These are phyloP conservation scores for Phymastichus coffea DNA, from an alignment of 1,140 invertebrate species.

Conservation along the genomic window DNA sequence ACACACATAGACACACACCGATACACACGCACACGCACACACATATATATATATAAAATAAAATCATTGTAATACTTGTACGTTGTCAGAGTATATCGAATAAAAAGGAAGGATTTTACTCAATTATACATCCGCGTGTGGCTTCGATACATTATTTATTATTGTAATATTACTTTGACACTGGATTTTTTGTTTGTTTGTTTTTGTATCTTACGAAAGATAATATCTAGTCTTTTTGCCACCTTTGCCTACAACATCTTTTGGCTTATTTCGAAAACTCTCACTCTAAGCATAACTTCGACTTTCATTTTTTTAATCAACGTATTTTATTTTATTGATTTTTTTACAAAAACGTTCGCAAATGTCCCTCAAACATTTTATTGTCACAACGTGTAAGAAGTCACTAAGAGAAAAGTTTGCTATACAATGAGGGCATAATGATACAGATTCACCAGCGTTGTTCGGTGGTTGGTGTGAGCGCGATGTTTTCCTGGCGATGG, in stretches of 20 bases:
- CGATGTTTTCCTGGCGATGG: slow-evolving; percentile 63
- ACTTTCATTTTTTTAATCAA: too few relatives aligned
- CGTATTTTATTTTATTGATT: not conserved
- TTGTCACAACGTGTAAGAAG: too few relatives aligned
- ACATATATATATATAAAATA: too few relatives aligned
- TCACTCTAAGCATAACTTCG: too few relatives aligned
- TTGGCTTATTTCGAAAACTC: too few relatives aligned
- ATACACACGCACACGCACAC: too few relatives aligned
- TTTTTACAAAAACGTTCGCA: too few relatives aligned
- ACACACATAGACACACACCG: too few relatives aligned
- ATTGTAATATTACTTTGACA: slow-evolving; percentile 54
- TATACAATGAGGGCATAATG: too few relatives aligned
- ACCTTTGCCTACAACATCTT: not conserved
- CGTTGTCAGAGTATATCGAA: not conserved
- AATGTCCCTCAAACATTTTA: too few relatives aligned
- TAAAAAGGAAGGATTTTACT: slow-evolving; percentile 14
- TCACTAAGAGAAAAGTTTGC: too few relatives aligned
- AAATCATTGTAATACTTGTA: not conserved
- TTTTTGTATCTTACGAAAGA: slow-evolving; percentile 57
- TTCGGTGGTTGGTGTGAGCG: slow-evolving; percentile 64
- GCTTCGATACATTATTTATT: slow-evolving; percentile 57
- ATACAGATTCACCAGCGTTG: slow-evolving; percentile 66
- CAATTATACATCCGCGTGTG: slow-evolving; percentile 42
- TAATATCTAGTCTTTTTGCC: slow-evolving; percentile 53
- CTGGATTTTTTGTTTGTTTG: too few relatives aligned